phyloP scores from a whole-genome alignment of 2,113 vertebrate species.

The Neodontobutis hainanensis region DNA sequence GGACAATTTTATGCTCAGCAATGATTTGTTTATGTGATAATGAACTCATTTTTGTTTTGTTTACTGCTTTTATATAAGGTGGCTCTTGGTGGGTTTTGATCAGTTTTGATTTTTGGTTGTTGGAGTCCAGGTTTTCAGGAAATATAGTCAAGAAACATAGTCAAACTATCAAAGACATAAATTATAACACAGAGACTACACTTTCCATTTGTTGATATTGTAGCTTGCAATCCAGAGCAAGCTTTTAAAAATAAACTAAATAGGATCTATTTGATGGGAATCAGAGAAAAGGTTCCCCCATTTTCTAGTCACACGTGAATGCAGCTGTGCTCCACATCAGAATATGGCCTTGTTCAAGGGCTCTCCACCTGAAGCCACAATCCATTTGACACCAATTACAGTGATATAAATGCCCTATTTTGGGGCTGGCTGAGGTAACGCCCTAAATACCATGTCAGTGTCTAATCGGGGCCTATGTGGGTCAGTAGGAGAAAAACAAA shows the following conservation, averaged over 20 bases:
- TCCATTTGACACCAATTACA: conserved; percentile 54
- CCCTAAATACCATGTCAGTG: conserved; percentile 59
- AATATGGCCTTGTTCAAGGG: conserved; percentile 27
- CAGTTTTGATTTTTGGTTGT: too few relatives aligned
- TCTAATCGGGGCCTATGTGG: conserved; percentile 68
- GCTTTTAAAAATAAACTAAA: conserved; percentile 12
- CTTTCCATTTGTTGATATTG: too few relatives aligned
- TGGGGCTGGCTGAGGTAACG: conserved; percentile 25
- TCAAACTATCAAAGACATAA: too few relatives aligned
- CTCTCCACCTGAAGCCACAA: conserved; percentile 40
- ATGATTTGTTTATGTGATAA: too few relatives aligned
- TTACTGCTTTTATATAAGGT: too few relatives aligned
- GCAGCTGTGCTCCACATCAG: conserved; percentile 1
- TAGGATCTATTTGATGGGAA: conserved; percentile 16
- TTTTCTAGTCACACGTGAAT: conserved; percentile 3
- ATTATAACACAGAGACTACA: too few relatives aligned
- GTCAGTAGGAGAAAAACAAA: conserved; percentile 73
- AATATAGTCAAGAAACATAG: too few relatives aligned
- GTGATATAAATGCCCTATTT: conserved; percentile 63
- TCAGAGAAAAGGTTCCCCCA: neutral
- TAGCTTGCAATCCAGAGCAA: neutral
- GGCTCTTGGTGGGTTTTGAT: too few relatives aligned
- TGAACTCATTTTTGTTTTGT: too few relatives aligned
- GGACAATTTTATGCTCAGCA: too few relatives aligned
- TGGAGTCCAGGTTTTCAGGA: too few relatives aligned